Conservation (phyloP, 2,113 vertebrate genomes). For the Thomomys bottae region DNA sequence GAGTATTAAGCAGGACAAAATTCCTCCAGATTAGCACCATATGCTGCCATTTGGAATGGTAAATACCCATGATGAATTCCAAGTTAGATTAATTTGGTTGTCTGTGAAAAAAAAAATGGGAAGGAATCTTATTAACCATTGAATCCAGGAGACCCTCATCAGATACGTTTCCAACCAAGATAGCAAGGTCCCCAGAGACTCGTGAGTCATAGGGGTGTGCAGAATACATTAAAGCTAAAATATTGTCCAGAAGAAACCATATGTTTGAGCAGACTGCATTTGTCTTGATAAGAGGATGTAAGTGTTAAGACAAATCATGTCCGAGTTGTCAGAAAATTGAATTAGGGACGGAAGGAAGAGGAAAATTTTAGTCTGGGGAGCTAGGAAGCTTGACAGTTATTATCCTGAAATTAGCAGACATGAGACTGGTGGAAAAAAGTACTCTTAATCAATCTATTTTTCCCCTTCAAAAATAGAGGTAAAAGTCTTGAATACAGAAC, state of each 20-base stretch:
- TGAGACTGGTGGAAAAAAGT: conserved; percentile 35
- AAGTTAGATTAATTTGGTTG: conserved; percentile 39
- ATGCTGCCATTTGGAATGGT: conserved; percentile 14
- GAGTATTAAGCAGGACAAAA: neutral
- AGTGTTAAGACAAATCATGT: conserved; percentile 75
- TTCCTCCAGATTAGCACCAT: conserved; percentile 48
- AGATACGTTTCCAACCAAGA: conserved; percentile 25
- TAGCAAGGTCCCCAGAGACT: conserved; percentile 52
- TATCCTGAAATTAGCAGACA: conserved; percentile 62
- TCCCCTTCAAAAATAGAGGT: neutral
- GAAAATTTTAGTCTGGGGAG: conserved; percentile 62
- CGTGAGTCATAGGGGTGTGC: conserved; percentile 58
- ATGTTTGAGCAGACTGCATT: conserved; percentile 72
- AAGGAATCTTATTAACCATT: conserved; percentile 13
- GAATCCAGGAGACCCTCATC: conserved; percentile 35
- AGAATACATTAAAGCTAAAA: conserved; percentile 77
- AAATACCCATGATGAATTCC: neutral
- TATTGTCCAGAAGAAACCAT: conserved; percentile 74
- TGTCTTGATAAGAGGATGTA: conserved; percentile 59
- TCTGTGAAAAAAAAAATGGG: conserved; percentile 27
- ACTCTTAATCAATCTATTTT: conserved; percentile 32
- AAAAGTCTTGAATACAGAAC: neutral
- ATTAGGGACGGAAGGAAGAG: conserved; percentile 68
- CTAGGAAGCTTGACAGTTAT: conserved; percentile 59
- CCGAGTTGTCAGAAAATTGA: conserved; percentile 72